These are phyloP conservation scores for Craterocephalus amniculus DNA, from an alignment of 2,797 vertebrate species.

Conservation along the genomic window DNA sequence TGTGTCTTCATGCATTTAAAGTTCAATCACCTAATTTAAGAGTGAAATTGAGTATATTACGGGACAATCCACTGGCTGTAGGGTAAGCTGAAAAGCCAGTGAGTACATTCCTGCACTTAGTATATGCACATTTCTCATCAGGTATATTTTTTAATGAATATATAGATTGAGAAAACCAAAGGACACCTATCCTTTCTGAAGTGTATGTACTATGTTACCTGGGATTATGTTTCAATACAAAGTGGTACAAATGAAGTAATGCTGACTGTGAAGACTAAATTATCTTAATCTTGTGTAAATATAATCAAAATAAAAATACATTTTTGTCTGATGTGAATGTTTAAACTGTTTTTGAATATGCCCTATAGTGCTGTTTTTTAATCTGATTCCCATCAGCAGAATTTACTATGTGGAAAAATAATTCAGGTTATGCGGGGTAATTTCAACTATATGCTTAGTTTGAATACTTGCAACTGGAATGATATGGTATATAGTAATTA, in stretches of 20 bases:
- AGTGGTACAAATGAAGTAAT: neutral
- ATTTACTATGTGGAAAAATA: neutral
- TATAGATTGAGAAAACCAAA: conserved; percentile 6
- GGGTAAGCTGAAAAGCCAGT: neutral
- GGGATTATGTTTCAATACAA: conserved; percentile 13
- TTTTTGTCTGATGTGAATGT: conserved; percentile 10
- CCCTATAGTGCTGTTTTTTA: neutral
- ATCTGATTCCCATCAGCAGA: neutral
- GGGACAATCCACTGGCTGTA: neutral
- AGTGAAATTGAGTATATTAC: neutral
- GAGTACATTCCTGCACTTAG: neutral
- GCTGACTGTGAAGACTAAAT: conserved; percentile 13
- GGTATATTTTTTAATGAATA: neutral
- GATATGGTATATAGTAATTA: too few relatives aligned
- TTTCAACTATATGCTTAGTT: neutral
- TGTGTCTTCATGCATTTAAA: conserved; percentile 10
- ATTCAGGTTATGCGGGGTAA: neutral
- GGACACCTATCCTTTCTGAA: neutral
- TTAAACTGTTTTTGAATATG: neutral
- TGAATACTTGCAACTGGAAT: neutral
- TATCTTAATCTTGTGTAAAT: conserved; percentile 37
- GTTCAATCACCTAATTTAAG: neutral
- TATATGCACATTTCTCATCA: conserved; percentile 6
- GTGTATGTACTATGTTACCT: conserved; percentile 23
- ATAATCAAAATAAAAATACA: conserved; percentile 34